Conservation (phyloP, 2,113 vertebrate species). For the Lepisosteus osseus region DNA sequence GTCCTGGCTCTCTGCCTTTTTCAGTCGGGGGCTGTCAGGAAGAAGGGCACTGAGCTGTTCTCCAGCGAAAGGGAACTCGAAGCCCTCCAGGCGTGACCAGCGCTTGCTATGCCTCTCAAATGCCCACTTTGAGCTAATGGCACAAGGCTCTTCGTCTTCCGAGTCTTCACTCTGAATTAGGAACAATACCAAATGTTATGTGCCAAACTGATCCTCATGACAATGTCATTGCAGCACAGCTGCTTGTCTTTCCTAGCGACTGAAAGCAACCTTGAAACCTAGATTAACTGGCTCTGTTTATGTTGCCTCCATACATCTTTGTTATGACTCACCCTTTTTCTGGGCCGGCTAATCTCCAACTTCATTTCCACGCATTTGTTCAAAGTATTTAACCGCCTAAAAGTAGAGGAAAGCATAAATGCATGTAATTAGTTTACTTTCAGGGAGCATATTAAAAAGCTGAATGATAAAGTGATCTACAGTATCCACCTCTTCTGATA, state of each 20-base stretch:
- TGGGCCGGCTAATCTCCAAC: constrained; percentile 67
- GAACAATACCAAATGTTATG: background rate
- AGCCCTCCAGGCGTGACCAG: constrained; percentile 66
- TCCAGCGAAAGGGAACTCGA: constrained; percentile 30
- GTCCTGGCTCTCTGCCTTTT: constrained; percentile 25
- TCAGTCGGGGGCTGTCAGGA: constrained; percentile 34
- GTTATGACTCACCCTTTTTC: constrained; percentile 60
- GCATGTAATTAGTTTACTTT: no score
- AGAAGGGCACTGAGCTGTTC: constrained; percentile 18
- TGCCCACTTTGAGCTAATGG: constrained; percentile 79
- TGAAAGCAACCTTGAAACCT: no score
- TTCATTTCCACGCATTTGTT: constrained; percentile 79
- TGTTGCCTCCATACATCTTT: background rate
- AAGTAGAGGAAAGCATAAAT: constrained; percentile 19
- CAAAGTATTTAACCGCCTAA: constrained; percentile 76
- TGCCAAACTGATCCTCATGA: no score
- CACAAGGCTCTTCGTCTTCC: constrained; percentile 73
- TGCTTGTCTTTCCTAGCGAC: no score
- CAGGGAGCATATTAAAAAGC: no score
- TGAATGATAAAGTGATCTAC: no score
- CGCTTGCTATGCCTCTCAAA: constrained; percentile 61
- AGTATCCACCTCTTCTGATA: background rate
- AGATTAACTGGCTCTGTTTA: background rate
- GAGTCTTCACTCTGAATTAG: constrained; percentile 63
- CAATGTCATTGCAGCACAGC: no score